phyloP scores from a whole-genome alignment of 2,113 vertebrate species.

The Oryzias javanicus region DNA sequence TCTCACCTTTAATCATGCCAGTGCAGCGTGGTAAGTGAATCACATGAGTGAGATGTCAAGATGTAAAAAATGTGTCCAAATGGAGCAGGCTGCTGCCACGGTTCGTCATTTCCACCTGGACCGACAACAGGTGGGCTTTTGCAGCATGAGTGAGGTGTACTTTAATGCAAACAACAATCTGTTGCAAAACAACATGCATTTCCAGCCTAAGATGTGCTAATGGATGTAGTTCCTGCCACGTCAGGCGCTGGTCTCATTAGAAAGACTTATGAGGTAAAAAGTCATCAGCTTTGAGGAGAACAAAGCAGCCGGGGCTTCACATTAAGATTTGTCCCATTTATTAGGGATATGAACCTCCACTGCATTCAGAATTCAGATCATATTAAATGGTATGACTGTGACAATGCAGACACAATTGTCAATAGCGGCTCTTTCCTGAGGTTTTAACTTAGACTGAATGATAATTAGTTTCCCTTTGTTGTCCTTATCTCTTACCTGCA shows the following conservation, averaged over 20 bases:
- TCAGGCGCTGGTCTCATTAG: constrained; percentile 50
- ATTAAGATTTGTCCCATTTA: constrained; percentile 51
- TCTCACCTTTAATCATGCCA: constrained; percentile 65
- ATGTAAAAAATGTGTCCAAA: constrained; percentile 47
- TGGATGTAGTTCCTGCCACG: constrained; percentile 30
- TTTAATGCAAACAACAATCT: constrained; percentile 58
- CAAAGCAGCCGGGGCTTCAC: constrained; percentile 33
- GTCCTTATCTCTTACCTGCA: constrained; percentile 77
- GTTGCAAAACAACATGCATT: constrained; percentile 37
- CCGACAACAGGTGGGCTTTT: constrained; percentile 52
- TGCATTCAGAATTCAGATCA: constrained; percentile 62
- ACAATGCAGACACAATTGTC: constrained; percentile 64
- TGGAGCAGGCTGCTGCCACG: constrained; percentile 20
- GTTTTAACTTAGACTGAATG: constrained; percentile 74
- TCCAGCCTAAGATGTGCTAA: neutral
- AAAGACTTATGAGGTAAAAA: constrained; percentile 44
- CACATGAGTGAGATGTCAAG: constrained; percentile 51
- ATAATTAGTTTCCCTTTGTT: constrained; percentile 77
- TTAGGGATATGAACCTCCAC: constrained; percentile 51
- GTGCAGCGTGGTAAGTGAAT: constrained; percentile 53
- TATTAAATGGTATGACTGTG: constrained; percentile 64
- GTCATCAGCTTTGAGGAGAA: constrained; percentile 40
- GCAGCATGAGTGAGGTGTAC: constrained; percentile 32
- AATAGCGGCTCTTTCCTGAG: constrained; percentile 66
- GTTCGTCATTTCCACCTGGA: constrained; percentile 41